phyloP scores from a whole-genome alignment of 2,888 invertebrate genomes.

The Magallana nippona region DNA sequence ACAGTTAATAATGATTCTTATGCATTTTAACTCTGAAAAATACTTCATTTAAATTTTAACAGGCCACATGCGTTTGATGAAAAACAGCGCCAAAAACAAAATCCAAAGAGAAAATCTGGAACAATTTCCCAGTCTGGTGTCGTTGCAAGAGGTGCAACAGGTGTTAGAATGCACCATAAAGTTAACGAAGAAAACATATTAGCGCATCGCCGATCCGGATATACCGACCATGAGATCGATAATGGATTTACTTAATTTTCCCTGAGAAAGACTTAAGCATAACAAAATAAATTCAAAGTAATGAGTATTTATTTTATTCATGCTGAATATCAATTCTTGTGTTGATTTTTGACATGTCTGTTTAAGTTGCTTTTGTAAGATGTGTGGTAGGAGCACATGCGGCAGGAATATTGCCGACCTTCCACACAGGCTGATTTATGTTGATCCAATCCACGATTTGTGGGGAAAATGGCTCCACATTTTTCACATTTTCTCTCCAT shows the following conservation, averaged over 20 bases:
- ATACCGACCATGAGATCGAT: constrained; percentile 20
- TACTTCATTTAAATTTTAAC: constrained; percentile 1
- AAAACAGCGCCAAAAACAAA: neutral
- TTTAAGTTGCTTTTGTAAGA: neutral
- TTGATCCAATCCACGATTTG: too few species aligned
- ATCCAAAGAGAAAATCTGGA: constrained; percentile 31
- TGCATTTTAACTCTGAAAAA: constrained; percentile 12
- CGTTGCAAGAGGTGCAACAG: constrained; percentile 22
- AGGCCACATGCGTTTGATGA: constrained; percentile 13
- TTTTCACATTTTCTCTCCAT: too few species aligned
- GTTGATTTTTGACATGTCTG: constrained; percentile 18
- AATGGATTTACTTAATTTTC: neutral
- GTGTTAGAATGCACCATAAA: neutral
- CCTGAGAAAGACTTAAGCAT: too few species aligned
- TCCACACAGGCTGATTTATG: too few species aligned
- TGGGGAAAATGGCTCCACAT: too few species aligned
- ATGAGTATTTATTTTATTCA: neutral
- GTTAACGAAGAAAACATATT: constrained; percentile 24
- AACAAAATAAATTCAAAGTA: too few species aligned
- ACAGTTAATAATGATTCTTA: neutral
- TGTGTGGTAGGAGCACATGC: too few species aligned
- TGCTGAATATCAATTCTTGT: neutral
- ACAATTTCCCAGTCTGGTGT: neutral
- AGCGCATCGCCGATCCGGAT: constrained; percentile 4
- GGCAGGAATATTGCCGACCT: too few species aligned